Conservation (phyloP, 2,888 invertebrate genomes). For the Pyralis farinalis region DNA sequence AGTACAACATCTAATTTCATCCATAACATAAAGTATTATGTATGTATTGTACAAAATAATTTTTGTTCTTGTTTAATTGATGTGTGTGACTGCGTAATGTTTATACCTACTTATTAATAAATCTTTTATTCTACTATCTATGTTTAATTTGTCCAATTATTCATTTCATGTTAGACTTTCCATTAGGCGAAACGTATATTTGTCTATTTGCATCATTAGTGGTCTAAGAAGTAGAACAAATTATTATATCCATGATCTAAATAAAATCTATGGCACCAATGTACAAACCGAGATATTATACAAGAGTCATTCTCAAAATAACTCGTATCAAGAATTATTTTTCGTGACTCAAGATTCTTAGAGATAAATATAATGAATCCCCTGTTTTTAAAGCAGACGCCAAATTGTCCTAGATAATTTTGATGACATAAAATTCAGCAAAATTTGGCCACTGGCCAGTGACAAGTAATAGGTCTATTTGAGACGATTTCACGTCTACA, state of each 20-base stretch:
- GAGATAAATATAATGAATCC: slow-evolving; percentile 66
- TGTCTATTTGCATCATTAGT: too few species aligned
- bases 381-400: slow-evolving; percentile 65
- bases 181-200: too few species aligned
- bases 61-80: slow-evolving; percentile 70
- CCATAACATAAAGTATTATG: slow-evolving; percentile 62
- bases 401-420: slow-evolving; percentile 75
- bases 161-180: too few species aligned
- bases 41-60: slow-evolving; percentile 76
- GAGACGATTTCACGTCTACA: slow-evolving; percentile 38
- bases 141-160: slow-evolving; percentile 28
- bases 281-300: slow-evolving; percentile 22
- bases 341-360: slow-evolving; percentile 46
- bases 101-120: slow-evolving; percentile 78
- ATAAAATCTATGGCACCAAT: too few species aligned
- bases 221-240: too few species aligned
- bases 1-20: slow-evolving; percentile 43
- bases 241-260: too few species aligned
- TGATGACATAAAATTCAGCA: slow-evolving; percentile 66
- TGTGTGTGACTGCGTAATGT: slow-evolving; percentile 76
- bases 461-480: slow-evolving; percentile 53
- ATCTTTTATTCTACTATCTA: slow-evolving; percentile 69
- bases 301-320: slow-evolving; percentile 42
- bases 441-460: slow-evolving; percentile 61
- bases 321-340: slow-evolving; percentile 39